Base-by-base conservation (phyloP, 2,797 vertebrate species). In the Lithobates sylvaticus region DNA sequence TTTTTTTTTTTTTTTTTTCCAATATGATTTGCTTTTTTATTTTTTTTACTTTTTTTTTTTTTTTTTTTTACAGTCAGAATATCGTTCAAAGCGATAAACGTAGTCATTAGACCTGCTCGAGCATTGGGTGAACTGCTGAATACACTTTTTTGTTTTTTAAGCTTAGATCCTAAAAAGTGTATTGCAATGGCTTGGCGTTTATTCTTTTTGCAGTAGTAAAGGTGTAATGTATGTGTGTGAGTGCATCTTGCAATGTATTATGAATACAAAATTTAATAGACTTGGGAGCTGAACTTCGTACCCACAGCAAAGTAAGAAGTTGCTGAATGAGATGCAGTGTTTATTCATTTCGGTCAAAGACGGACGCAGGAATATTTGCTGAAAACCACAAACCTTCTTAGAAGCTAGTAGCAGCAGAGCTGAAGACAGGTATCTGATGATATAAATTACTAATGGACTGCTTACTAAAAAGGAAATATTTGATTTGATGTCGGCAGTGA, bases 1-100 rank as follows among this genome's bases (percentile, higher is more conserved):
- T 42, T n/a, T 73, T n/a, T 21, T 42, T n/a, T 73, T n/a, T 21
- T 3, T 26, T n/a, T 47, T 27, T 82, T 54, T 54, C 18, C 3
- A 12, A 12, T 47, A 47, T 72, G 21, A n/a, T 42, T 42, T n/a
- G 42, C 23, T 42, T 73, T n/a, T 21, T 10, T 26, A n/a, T n/a
- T n/a, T n/a, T n/a, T n/a, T n/a, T n/a, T n/a, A n/a, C n/a, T n/a
- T 47, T 34, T 82, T 21, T 5, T 50, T 50, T 47, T 81, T 78
- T 83, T 3, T 5, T 76, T 42, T 77, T 61, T 15, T 1, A 0
- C 78, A 84, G 23, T 34, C 16, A 8, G 72, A 26, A 6, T 54
- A n/a, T 71, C 88, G 91, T 83, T 12, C 70, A 86, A 82, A 13
- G 69, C 42, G 42, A 42, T 12, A 78, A 36, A n/a, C 54, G 5